A percentile compares a stretch with the other conserved stretches of the same genome.
Conservation (phyloP, 2,113 vertebrate genomes). For the Panthera tigris region DNA sequence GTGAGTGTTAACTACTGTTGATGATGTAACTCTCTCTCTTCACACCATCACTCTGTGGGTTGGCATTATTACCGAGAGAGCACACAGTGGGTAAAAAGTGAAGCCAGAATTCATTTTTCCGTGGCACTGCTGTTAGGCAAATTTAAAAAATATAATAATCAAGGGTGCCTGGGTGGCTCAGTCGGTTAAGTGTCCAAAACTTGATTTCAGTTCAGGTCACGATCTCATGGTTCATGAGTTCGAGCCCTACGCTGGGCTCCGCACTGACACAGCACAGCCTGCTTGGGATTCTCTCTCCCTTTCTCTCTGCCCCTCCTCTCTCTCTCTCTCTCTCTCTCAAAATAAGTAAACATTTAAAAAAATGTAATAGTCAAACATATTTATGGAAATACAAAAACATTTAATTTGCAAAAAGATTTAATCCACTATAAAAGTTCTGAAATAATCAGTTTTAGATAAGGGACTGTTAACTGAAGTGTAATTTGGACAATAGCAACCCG, state of each 20-base stretch:
- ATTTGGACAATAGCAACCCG: background rate
- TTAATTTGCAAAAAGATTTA: slow-evolving; percentile 28
- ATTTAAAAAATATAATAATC: background rate
- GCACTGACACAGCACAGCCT: too few relatives aligned
- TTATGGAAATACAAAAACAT: slow-evolving; percentile 33
- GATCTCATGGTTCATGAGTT: too few relatives aligned
- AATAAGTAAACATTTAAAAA: background rate
- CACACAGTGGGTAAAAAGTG: background rate
- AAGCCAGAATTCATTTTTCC: background rate
- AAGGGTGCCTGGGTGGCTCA: too few relatives aligned
- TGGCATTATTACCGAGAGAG: background rate
- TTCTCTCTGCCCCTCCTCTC: too few relatives aligned
- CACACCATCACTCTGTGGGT: background rate
- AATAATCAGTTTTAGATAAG: background rate
- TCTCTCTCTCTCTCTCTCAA: too few relatives aligned
- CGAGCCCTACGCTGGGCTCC: too few relatives aligned
- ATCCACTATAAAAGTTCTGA: background rate
- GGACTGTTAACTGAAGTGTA: background rate
- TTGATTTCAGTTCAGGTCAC: too few relatives aligned
- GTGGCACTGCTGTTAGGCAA: background rate
- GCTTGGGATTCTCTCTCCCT: too few relatives aligned
- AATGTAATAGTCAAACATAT: background rate
- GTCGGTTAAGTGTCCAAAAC: too few relatives aligned
- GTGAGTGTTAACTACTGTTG: background rate
- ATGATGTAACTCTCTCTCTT: background rate